Conservation (phyloP, 1,140 invertebrate species). For the Drosophila nasuta region DNA sequence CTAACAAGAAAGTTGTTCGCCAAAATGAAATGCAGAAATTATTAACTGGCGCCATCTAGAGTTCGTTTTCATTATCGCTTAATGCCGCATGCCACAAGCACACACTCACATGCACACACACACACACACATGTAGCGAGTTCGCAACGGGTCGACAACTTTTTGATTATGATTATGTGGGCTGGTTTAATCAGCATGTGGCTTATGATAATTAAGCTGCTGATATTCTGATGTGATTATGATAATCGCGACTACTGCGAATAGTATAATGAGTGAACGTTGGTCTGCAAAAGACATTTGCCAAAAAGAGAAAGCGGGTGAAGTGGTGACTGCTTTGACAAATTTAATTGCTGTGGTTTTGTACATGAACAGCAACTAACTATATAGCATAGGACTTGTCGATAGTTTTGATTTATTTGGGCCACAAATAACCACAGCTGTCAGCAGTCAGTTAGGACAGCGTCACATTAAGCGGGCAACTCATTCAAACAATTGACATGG, state of each 20-base stretch:
- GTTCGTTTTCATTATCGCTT: conserved; percentile 30
- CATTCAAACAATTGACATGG: conserved; percentile 76
- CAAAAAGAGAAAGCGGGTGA: not conserved
- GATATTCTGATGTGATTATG: conserved; percentile 38
- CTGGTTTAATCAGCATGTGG: conserved; percentile 47
- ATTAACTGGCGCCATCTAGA: conserved; percentile 50
- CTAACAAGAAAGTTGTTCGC: conserved; percentile 20
- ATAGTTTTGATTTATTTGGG: conserved; percentile 27
- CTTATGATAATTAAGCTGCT: conserved; percentile 49
- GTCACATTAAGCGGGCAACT: conserved; percentile 39
- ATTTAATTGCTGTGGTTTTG: conserved; percentile 33
- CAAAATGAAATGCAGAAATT: conserved; percentile 53
- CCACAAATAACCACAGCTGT: conserved; percentile 18
- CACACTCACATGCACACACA: not conserved
- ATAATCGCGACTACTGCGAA: conserved; percentile 17
- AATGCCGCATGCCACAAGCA: conserved; percentile 17
- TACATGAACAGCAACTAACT: not conserved
- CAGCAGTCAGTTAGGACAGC: conserved; percentile 26
- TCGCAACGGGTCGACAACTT: conserved; percentile 46
- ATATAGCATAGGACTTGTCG: not conserved
- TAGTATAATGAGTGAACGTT: conserved; percentile 21
- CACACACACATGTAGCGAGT: conserved; percentile 16
- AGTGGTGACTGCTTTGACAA: not conserved
- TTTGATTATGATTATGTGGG: conserved; percentile 56
- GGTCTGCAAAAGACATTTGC: conserved; percentile 6